These are phyloP conservation scores for Eupithecia centaureata DNA, from an alignment of 2,888 invertebrate genomes.

Conservation along the genomic window DNA sequence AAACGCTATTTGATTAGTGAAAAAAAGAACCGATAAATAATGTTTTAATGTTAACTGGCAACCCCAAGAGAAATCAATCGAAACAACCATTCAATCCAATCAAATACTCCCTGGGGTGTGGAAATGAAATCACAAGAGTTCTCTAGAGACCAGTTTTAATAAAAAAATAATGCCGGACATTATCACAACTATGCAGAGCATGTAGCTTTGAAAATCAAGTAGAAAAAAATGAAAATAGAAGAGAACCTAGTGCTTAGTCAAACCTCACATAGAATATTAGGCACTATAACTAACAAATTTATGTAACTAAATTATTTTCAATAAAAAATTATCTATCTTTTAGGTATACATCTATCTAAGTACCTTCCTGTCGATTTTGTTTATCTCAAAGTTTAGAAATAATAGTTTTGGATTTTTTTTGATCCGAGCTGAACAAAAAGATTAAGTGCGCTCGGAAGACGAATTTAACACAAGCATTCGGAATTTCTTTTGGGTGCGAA, in stretches of 20 bases:
- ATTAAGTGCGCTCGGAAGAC: not conserved
- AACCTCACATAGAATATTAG: too few species aligned
- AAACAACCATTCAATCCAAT: constrained; percentile 28
- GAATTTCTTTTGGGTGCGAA: constrained; percentile 27
- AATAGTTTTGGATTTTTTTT: not conserved
- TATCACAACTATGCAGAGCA: not conserved
- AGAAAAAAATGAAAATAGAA: too few species aligned
- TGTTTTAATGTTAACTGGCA: constrained; percentile 24
- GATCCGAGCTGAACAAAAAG: not conserved
- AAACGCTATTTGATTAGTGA: too few species aligned
- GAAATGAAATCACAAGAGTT: constrained; percentile 2
- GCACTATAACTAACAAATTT: too few species aligned
- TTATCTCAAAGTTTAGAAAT: not conserved
- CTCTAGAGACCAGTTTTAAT: not conserved
- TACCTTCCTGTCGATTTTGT: not conserved
- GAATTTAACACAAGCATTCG: constrained; percentile 24
- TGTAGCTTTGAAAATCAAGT: not conserved
- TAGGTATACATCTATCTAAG: not conserved
- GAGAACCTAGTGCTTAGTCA: too few species aligned
- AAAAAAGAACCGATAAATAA: not conserved
- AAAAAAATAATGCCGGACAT: constrained; percentile 2
- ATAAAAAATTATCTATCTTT: too few species aligned
- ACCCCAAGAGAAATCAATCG: constrained; percentile 51
- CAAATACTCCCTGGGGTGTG: constrained; percentile 9
- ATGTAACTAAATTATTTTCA: too few species aligned